Conservation (phyloP, 2,113 vertebrate species). For the Bungarus multicinctus region DNA sequence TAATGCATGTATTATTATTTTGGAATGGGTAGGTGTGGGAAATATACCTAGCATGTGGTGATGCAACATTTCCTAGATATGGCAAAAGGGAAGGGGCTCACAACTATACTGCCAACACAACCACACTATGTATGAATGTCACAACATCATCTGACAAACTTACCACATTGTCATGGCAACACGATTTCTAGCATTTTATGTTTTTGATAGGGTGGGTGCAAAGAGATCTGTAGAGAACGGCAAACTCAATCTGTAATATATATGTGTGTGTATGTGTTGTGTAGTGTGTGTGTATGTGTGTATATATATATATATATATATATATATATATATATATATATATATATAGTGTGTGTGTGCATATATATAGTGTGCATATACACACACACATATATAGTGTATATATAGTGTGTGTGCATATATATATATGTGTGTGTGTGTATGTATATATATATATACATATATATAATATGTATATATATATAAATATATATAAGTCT, state of each 20-base stretch:
- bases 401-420: no score
- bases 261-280: no score
- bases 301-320: no score
- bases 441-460: no score
- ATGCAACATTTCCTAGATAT: conserved; percentile 43
- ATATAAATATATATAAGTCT: no score
- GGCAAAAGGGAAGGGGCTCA: background rate
- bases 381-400: no score
- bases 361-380: no score
- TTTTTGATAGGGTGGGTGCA: conserved; percentile 57
- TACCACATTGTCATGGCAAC: conserved; percentile 73
- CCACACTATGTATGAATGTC: conserved; percentile 23
- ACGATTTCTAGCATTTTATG: conserved; percentile 62
- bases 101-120: background rate
- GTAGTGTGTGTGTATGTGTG: no score
- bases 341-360: no score
- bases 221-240: conserved; percentile 54
- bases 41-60: conserved; percentile 50
- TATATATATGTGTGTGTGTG: no score
- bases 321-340: no score
- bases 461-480: no score
- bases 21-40: background rate
- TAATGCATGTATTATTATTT: background rate
- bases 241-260: conserved; percentile 49
- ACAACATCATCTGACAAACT: conserved; percentile 60